Evolutionary conservation across 2,113 vertebrate species (phyloP), one percentile per base, ranked within the genome.

Genomic region (Triplophysa tibetana): DNA sequence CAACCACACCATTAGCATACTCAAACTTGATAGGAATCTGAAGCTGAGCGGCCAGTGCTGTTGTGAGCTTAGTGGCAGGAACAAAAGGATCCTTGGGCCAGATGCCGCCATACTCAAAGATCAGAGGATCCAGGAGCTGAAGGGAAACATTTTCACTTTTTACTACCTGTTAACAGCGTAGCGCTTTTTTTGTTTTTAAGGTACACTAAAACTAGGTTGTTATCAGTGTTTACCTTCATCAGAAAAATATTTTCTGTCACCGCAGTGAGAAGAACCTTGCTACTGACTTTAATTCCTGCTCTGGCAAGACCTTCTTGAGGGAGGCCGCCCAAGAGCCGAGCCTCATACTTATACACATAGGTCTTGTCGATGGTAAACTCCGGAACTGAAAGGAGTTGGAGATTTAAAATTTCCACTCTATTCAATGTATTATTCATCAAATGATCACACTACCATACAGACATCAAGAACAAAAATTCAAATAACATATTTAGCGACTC

Each of bases 341-440:
- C 89, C 69, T 94, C 93, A 89, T 96, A 96, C 41, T 88, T 88
- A 84, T 94, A 95, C 26, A 88, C 4, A 56, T 91, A 86, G 19
- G 84, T 92, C 76, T 90, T 93, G 38, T 81, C 87, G 9, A 80
- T 74, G 4, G 84, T 68, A 87, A 94, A 95, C 0, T 85, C 83
- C 45, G 92, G 92, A 58, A 87, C 95, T 97, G 86, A 3, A 79
- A 86, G 29, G 19, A 87, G 45, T 26, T 13, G 23, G 50, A 16
- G 1, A 72, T 12, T 68, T 17, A 17, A 52, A 23, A 48, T 48
- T 23, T 8, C 4, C 48, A 26, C n/a, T 7, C 19, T 4, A 29
- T 58, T 75, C 0, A 1, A 1, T 38, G 38, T 1, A 11, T 38
- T 58, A 26, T 38, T 50, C 11, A 14, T 63, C 12, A 43, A 5